A percentile compares a stretch with the other conserved stretches of the same genome.
phyloP scores from a whole-genome alignment of 2,888 invertebrate genomes.

The Tipula helvola region DNA sequence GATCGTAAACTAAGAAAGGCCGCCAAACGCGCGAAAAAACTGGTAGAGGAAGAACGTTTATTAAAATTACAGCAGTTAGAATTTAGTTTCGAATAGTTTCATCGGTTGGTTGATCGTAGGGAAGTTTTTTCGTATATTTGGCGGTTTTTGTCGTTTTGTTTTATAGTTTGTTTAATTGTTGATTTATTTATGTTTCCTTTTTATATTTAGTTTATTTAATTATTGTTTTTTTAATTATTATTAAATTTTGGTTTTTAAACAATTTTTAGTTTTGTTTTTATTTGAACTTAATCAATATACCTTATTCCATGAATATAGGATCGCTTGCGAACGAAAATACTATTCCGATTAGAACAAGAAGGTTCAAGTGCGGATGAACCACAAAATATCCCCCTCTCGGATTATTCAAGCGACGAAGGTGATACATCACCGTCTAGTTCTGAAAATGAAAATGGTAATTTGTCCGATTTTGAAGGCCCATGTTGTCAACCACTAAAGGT shows the following conservation, averaged over 20 bases:
- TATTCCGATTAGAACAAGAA: slow-evolving; percentile 63
- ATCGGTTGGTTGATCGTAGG: background rate
- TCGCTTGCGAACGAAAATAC: slow-evolving; percentile 63
- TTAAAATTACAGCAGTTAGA: background rate
- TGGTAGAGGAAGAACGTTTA: slow-evolving; percentile 31
- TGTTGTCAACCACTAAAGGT: slow-evolving; percentile 39
- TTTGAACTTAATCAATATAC: background rate
- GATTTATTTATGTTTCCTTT: background rate
- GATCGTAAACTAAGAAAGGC: slow-evolving; percentile 35
- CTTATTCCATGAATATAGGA: slow-evolving; percentile 42
- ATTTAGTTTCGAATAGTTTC: background rate
- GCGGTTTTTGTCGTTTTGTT: background rate
- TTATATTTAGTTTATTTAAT: background rate
- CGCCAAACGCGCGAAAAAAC: slow-evolving; percentile 33
- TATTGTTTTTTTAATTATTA: no score
- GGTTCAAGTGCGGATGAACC: slow-evolving; percentile 84
- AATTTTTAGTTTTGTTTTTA: background rate
- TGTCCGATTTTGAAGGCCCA: slow-evolving; percentile 31
- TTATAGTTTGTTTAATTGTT: background rate
- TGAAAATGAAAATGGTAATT: slow-evolving; percentile 42
- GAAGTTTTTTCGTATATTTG: background rate
- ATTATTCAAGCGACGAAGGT: slow-evolving; percentile 79
- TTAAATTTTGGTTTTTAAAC: background rate
- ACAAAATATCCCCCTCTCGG: slow-evolving; percentile 70
- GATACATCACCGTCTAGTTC: slow-evolving; percentile 61